Evolutionary conservation across 2,797 vertebrate species (phyloP), one percentile per base, ranked within the genome.

Genomic region (Tarsius wallacei): DNA sequence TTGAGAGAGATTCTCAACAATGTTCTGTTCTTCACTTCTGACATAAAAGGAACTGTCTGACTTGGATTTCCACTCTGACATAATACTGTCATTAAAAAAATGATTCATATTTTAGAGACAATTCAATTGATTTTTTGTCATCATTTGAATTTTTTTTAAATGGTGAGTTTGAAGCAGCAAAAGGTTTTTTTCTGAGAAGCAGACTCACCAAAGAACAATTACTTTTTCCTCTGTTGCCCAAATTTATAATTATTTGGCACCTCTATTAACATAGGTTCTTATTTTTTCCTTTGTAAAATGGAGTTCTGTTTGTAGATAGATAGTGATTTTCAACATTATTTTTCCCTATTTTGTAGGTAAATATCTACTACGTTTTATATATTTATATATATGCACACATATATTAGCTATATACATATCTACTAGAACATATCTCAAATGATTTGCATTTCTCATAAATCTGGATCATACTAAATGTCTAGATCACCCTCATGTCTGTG

Each of bases 41-140:
- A 94, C 81, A 97, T 64, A 5, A 76, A 76, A 42, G 80, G 63
- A 49, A 47, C 1, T 68, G 1, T 47, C 11, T 63, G 22, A n/a
- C 36, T 92, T 89, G 9, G 5, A 31, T 86, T 71, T 86, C 49
- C 4, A 28, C 47, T 70, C 82, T 77, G 73, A 91, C 31, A 33
- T 28, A 61, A 24, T 13, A 3, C 42, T 91, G 57, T 87, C 61
- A 63, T 80, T 36, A 93, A 96, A 17, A 17, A 17, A 31, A 74
- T 42, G 74, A 42, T 86, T 53, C 10, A 8, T 81, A 33, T 24
- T 93, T 84, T 22, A 74, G 81, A 80, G 5, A 94, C 93, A 84
- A 85, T 96, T 94, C 90, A 47, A 87, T 42, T 97, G 19, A 87
- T 59, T 22, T 16, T 70, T 33, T 68, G 68, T 94, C 36, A 97